Evolutionary conservation across 2,797 vertebrate genomes (phyloP), one percentile per base, ranked within the genome.

Genomic region (Molossus molossus): DNA sequence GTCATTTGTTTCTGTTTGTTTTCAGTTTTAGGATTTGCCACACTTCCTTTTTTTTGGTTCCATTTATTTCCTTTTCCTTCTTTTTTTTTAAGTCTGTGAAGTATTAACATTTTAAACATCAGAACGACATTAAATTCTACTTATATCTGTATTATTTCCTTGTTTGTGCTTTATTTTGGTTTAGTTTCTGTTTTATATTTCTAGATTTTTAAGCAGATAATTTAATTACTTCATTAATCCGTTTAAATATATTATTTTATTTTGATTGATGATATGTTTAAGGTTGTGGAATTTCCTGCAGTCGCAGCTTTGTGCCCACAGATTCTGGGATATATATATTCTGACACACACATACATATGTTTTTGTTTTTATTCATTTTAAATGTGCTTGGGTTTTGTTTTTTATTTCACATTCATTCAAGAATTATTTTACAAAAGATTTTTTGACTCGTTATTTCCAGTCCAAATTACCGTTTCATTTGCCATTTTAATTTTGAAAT

Each of bases 351-450:
- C n/a, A 13, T 33, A 5, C 2, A 8, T 45, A 21, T 80, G 13
- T 69, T 58, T 90, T 65, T 45, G 70, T 85, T 76, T 62, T 88
- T 23, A 87, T 87, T 94, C n/a, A 20, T 88, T 91, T 48, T 53
- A 40, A 86, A 58, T 81, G 64, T 84, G 75, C 10, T 64, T 80
- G 60, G n/a, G 20, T 60, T 70, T 69, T 87, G 14, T 67, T 81
- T 77, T 80, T 0, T 73, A 53, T 75, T 82, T 5, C 5, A 55
- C 25, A 84, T 58, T 89, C 33, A 45, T 9, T 76, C 9, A 65
- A 75, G 12, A 83, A 53, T 76, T 82, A 14, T 48, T 81, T 90
- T 69, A 48, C 27, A 50, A 84, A 67, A 62, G 21, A 27, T 14
- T 23, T 53, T 75, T 70, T 76, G 4, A 87, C 67, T 87, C 58